Evolutionary conservation across 2,113 vertebrate species (phyloP).

Genomic region (Trachemys scripta): DNA sequence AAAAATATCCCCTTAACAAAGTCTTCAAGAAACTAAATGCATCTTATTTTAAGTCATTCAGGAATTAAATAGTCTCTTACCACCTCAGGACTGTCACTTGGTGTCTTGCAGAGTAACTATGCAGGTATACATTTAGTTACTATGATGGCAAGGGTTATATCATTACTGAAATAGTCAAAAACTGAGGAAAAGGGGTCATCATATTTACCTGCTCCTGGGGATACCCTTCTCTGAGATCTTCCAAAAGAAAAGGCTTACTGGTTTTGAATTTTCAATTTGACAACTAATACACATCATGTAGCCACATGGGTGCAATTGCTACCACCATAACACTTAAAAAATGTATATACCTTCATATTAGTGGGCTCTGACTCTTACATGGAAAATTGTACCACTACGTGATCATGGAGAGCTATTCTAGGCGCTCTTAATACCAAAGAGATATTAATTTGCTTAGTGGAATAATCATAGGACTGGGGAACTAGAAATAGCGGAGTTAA

Average conservation of each 20-base stretch:
- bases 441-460: background rate
- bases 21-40: background rate
- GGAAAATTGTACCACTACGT: background rate
- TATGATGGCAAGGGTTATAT: background rate
- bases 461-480: background rate
- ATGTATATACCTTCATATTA: background rate
- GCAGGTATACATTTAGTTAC: background rate
- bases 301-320: background rate
- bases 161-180: background rate
- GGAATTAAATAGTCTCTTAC: background rate
- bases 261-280: background rate
- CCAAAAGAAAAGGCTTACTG: background rate
- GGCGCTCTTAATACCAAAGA: background rate
- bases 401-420: background rate
- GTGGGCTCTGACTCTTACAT: background rate
- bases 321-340: background rate
- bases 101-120: background rate
- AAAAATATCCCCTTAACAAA: background rate
- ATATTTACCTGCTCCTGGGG: background rate
- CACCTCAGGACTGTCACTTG: background rate
- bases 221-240: background rate
- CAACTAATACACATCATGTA: background rate
- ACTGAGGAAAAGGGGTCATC: background rate
- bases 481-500: background rate
- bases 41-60: background rate